These are phyloP conservation scores for Lepidonotus clava DNA, from an alignment of 2,888 invertebrate species.

Conservation along the genomic window DNA sequence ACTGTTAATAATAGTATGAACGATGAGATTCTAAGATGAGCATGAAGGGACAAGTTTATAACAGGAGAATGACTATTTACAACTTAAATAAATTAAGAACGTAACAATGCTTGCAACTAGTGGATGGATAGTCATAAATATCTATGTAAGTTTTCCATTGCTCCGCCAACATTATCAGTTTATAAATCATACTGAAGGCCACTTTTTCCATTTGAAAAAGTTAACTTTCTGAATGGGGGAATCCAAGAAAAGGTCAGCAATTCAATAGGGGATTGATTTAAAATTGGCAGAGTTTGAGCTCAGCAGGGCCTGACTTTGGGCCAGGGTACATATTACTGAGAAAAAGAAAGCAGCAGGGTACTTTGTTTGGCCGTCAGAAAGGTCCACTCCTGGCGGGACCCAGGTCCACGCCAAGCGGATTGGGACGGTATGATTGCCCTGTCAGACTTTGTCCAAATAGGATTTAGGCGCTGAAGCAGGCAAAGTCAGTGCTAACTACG, in stretches of 20 bases:
- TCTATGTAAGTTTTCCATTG: too few species aligned
- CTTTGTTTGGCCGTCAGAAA: background rate
- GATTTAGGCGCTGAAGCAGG: conserved; percentile 19
- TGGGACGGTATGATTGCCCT: background rate
- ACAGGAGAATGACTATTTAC: conserved; percentile 33
- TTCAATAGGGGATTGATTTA: conserved; percentile 1
- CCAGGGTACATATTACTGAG: background rate
- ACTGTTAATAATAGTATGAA: background rate
- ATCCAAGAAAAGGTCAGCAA: conserved; percentile 5
- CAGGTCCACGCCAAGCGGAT: background rate
- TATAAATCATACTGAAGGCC: background rate
- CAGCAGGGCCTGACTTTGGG: background rate
- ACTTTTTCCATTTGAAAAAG: background rate
- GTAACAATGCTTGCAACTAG: conserved; percentile 40
- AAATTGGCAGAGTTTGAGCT: background rate
- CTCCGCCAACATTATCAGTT: too few species aligned
- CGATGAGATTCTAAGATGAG: conserved; percentile 14
- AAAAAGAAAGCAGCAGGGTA: background rate
- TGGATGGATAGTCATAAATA: background rate
- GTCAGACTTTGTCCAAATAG: conserved; percentile 28
- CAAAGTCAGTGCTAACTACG: background rate
- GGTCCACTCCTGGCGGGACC: background rate
- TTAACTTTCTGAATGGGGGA: background rate
- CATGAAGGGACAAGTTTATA: conserved; percentile 23
- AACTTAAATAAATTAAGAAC: conserved; percentile 43